Base-by-base conservation (phyloP, 2,113 vertebrate genomes). In the Orcinus orca region DNA sequence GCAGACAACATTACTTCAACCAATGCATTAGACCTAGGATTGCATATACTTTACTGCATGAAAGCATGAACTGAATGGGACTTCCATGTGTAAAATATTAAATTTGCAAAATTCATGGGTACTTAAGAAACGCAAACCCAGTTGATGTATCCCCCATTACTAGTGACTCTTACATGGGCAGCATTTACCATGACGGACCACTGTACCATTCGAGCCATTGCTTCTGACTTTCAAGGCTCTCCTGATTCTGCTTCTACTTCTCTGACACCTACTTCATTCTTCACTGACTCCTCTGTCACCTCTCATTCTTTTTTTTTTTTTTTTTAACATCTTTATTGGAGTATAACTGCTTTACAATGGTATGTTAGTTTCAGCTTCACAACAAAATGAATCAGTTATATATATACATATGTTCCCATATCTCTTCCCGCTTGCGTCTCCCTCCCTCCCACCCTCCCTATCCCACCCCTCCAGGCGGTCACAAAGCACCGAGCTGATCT, bases 181-280 rank as follows among this genome's bases (percentile, higher is more conserved):
- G 33, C 21, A 23, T 23, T 63, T 70, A 41, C 20, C 5, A 8
- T 11, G 6, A n/a, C 26, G 4, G 8, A 55, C 25, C 36, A 3
- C 44, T 4, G 2, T 0, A 33, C 10, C 8, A 6, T 15, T 6
- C 31, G 38, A 68, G 10, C 8, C 55, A 20, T 26, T 20, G 17
- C 33, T 26, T 31, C 62, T 17, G 17, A 63, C 20, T 17, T 67
- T 21, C 3, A 33, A 60, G 38, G 44, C 31, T 84, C 36, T n/a
- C 55, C 33, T 15, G 10, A 23, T 29, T 79, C 41, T 67, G 0
- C 17, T 67, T 14, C 18, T 29, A 0, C 12, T 58, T 85, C 31
- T 67, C 53, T 47, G 38, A 50, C 3, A 44, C 68, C 17, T 17
- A 18, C 31, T 50, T 38, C 70, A 33, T n/a, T n/a, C 86, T 53